These are phyloP conservation scores for Peromyscus melanophrys DNA, from an alignment of 2,797 vertebrate genomes.

Conservation along the genomic window DNA sequence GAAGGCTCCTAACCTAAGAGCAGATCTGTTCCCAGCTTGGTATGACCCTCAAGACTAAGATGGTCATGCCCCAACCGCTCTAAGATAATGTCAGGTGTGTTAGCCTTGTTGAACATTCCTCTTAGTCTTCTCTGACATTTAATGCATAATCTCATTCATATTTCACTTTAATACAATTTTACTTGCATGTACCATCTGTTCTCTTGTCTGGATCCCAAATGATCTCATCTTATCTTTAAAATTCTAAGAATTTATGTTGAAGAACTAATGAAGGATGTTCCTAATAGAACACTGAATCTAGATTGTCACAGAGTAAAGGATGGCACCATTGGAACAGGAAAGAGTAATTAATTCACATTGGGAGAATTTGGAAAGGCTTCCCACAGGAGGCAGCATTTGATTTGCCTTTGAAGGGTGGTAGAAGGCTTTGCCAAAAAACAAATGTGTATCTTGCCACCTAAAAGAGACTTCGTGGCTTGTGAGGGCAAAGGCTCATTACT, in stretches of 20 bases:
- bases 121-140: not conserved
- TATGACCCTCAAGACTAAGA: not conserved
- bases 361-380: not conserved
- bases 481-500: not conserved
- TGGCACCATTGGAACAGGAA: not conserved
- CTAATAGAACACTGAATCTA: not conserved
- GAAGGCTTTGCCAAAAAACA: not conserved
- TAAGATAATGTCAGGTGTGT: not conserved
- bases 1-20: not conserved
- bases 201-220: not conserved
- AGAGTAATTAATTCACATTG: not conserved
- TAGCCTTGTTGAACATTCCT: not conserved
- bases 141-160: not conserved
- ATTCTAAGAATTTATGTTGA: conserved; percentile 24
- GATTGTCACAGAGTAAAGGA: not conserved
- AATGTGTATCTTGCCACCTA: not conserved
- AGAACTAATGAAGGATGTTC: not conserved
- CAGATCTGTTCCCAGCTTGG: not conserved
- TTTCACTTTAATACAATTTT: not conserved
- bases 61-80: not conserved
- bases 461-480: not conserved
- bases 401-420: not conserved
- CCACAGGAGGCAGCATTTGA: not conserved
- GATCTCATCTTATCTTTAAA: not conserved
- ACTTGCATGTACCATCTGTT: not conserved